A percentile compares a stretch with the other conserved stretches of the same genome.
These are phyloP conservation scores for Etia nguti DNA, from an alignment of 2,113 vertebrate genomes.

Conservation along the genomic window DNA sequence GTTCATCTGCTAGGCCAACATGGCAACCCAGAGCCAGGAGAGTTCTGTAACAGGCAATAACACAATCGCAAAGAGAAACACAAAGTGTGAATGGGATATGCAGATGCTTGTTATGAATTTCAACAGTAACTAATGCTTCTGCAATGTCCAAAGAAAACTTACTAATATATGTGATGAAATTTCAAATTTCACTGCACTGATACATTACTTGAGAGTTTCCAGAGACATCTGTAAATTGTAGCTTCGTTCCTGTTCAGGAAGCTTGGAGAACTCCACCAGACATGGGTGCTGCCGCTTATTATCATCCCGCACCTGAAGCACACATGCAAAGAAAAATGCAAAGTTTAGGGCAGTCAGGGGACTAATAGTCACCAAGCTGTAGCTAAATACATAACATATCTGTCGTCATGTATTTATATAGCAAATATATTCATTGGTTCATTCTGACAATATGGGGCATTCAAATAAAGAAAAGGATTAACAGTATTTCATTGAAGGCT, in stretches of 20 bases:
- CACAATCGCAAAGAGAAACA: not conserved
- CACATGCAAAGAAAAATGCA: not conserved
- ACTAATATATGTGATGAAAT: not conserved
- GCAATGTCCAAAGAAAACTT: not conserved
- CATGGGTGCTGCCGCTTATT: conserved; percentile 96
- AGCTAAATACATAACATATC: not conserved
- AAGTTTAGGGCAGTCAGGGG: not conserved
- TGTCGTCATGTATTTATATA: not conserved
- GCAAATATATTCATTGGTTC: not conserved
- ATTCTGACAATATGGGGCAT: not conserved
- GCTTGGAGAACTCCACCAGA: conserved; percentile 89
- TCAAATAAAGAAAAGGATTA: not conserved
- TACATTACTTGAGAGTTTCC: conserved; percentile 88
- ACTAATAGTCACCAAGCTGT: not conserved
- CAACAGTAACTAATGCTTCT: not conserved
- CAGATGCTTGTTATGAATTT: not conserved
- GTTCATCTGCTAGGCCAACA: conserved; percentile 89
- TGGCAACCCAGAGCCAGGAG: conserved; percentile 91
- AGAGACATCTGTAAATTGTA: conserved; percentile 97
- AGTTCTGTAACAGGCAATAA: conserved; percentile 75
- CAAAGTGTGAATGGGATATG: not conserved
- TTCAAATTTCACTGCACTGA: not conserved
- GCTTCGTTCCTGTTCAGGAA: conserved; percentile 93
- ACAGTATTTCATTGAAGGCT: not conserved
- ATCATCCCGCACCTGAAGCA: conserved; percentile 86